Base-by-base conservation (phyloP, 2,113 vertebrate species). In the Periophthalmodon schlosseri region DNA sequence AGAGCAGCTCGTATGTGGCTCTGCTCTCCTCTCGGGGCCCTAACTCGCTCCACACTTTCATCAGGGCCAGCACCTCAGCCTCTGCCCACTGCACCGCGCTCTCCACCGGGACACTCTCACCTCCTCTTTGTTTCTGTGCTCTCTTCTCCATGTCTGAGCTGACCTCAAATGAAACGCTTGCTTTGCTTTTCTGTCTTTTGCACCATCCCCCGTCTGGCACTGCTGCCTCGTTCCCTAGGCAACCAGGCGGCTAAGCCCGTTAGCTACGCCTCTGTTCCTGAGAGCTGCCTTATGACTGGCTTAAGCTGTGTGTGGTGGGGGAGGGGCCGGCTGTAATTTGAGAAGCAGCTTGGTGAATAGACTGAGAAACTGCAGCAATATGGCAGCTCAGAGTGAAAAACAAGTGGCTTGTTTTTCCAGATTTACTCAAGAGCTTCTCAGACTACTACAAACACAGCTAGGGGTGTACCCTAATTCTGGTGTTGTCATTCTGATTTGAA, bases 211-310 rank as follows among this genome's bases (percentile, higher is more conserved):
- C 93, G 94, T 94, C 94, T 94, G 93, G 95, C 95, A 93, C 93
- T 93, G 93, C 93, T 93, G 92, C 91, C 94, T 92, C 89, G 96
- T 97, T 97, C 94, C 96, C 96, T 94, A 93, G 96, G 97, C 95
- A 97, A 97, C 97, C 94, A 96, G 95, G 92, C 90, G 93, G 91
- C 94, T 97, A 93, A 95, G 92, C 95, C 95, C 95, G 95, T 95
- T 94, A 95, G 86, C 92, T 94, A 93, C 86, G 92, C 93, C 91
- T 90, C 86, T 87, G 61, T 93, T 91, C 91, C 88, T 86, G 90
- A 94, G 93, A 95, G 93, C 95, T 92, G 95, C 94, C 94, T 90
- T 93, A 95, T 95, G 94, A 97, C 95, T 97, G 96, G 96, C 95
- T 96, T 95, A 96, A 95, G 95, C 95, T 95, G 92, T 94, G 94